phyloP scores from a whole-genome alignment of 2,113 vertebrate species.

The Eclectus roratus region DNA sequence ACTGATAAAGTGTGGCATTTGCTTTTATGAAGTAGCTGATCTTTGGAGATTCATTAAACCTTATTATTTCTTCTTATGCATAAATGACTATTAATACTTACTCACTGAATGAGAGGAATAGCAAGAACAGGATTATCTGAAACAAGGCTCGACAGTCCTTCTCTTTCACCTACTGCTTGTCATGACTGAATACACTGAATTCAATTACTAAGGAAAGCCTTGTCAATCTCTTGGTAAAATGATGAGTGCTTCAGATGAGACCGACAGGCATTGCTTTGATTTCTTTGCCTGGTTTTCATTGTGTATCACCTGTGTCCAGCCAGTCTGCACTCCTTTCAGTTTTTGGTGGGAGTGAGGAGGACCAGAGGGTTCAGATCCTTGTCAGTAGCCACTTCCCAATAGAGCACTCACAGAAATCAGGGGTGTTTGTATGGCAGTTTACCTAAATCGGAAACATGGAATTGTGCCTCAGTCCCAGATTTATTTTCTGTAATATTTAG shows the following conservation, averaged over 20 bases:
- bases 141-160: not conserved
- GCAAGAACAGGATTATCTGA: not conserved
- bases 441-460: not conserved
- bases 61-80: conserved; percentile 42
- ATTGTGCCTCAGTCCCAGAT: not conserved
- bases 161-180: not conserved
- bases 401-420: not conserved
- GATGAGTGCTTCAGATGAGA: not conserved
- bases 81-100: conserved; percentile 35
- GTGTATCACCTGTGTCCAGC: not conserved
- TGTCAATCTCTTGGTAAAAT: not conserved
- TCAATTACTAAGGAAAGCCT: not conserved
- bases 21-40: conserved; percentile 45
- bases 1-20: conserved; percentile 19
- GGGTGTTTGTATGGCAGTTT: not conserved
- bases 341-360: rapidly evolving
- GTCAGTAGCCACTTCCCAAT: not conserved
- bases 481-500: not conserved
- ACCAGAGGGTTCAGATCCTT: not conserved
- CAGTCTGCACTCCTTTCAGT: not conserved
- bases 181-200: not conserved
- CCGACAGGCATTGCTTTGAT: not conserved
- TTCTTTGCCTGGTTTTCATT: not conserved
- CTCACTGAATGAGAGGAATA: not conserved
- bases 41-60: conserved; percentile 53